These are phyloP conservation scores for Penaeus chinensis DNA, from an alignment of 1,140 invertebrate species.

Conservation along the genomic window DNA sequence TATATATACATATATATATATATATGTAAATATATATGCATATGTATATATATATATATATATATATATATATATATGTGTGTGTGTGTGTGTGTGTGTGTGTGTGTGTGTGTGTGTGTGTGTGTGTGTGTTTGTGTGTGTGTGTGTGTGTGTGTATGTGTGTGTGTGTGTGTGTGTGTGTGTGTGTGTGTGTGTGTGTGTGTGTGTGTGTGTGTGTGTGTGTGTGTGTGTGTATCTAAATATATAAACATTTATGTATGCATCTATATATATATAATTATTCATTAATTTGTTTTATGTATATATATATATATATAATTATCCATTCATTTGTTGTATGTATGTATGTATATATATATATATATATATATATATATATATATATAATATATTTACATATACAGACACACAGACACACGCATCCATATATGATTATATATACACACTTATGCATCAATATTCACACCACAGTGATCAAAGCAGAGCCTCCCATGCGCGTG, in stretches of 20 bases:
- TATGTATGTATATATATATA: not conserved
- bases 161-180: not conserved
- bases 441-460: too few relatives aligned
- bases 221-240: too few relatives aligned
- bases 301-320: too few relatives aligned
- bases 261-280: too few relatives aligned
- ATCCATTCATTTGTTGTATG: too few relatives aligned
- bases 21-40: not conserved
- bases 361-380: not conserved
- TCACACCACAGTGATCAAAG: too few relatives aligned
- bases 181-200: too few relatives aligned
- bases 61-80: slow-evolving; percentile 22
- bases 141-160: slow-evolving; percentile 3
- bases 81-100: not conserved
- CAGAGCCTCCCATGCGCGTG: too few relatives aligned
- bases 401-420: not conserved
- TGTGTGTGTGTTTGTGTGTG: not conserved
- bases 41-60: not conserved
- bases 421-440: not conserved
- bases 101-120: not conserved
- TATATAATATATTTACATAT: not conserved
- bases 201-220: too few relatives aligned
- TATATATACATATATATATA: slow-evolving; percentile 21
- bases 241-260: too few relatives aligned
- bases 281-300: too few relatives aligned